Evolutionary conservation across 2,113 vertebrate genomes (phyloP).

Genomic region (Barnardius zonarius): DNA sequence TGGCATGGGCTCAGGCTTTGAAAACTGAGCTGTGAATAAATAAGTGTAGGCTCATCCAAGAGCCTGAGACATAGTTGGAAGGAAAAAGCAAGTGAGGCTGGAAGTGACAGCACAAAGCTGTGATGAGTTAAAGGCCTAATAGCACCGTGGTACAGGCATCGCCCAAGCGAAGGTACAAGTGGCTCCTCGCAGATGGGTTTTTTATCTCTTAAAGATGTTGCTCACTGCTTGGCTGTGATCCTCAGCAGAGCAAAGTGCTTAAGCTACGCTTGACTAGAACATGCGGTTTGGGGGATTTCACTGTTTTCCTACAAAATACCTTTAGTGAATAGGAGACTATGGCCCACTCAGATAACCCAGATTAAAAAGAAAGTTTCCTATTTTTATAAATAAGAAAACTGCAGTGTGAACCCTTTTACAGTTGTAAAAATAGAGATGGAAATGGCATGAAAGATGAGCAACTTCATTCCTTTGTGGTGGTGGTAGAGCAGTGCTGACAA

Average conservation of each 20-base stretch:
- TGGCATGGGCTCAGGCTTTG: slow-evolving; percentile 12
- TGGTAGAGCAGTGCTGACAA: neutral
- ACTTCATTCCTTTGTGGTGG: neutral
- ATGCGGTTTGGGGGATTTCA: neutral
- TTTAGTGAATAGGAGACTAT: neutral
- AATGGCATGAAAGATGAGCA: neutral
- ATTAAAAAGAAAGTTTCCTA: neutral
- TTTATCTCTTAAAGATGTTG: neutral
- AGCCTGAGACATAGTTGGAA: neutral
- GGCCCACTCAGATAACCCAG: neutral
- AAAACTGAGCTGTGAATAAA: slow-evolving; percentile 20
- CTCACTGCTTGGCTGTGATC: neutral
- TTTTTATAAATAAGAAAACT: neutral
- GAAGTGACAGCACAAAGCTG: neutral
- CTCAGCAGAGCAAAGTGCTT: neutral
- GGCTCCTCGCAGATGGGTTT: neutral
- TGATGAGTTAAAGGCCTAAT: neutral
- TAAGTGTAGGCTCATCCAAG: neutral
- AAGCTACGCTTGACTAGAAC: neutral
- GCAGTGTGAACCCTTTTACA: neutral
- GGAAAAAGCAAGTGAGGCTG: neutral
- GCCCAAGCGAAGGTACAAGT: neutral
- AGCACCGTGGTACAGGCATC: accelerated
- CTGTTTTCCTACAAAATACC: neutral
- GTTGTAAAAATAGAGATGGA: neutral